phyloP scores from a whole-genome alignment of 2,888 invertebrate species.

The Unio delphinus region DNA sequence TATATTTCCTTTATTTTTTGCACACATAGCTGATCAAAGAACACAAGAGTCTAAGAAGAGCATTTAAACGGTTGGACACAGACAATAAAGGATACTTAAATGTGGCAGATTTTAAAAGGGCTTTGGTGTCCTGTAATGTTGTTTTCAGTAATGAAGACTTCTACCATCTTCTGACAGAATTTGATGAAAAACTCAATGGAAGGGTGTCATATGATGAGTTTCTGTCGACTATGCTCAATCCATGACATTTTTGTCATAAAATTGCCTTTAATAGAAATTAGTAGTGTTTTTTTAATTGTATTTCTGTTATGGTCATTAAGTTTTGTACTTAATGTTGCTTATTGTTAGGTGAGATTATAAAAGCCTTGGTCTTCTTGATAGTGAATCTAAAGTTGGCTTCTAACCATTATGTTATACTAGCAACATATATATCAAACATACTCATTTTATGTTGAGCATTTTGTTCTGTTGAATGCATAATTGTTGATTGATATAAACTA shows the following conservation, averaged over 20 bases:
- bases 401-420: no score
- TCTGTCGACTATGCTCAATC: conserved; percentile 32
- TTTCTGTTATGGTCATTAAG: no score
- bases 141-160: conserved; percentile 54
- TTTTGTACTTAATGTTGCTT: no score
- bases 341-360: no score
- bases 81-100: conserved; percentile 47
- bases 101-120: conserved; percentile 47
- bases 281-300: no score
- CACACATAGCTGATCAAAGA: conserved; percentile 49
- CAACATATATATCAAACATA: no score
- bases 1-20: conserved; percentile 11
- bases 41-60: conserved; percentile 52
- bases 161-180: conserved; percentile 58
- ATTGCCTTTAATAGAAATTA: no score
- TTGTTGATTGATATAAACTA: no score
- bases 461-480: no score
- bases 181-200: conserved; percentile 58
- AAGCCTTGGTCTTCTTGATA: no score
- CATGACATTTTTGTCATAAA: conserved; percentile 1
- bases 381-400: no score
- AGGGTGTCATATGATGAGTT: conserved; percentile 58
- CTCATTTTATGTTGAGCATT: no score
- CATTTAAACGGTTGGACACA: conserved; percentile 53
- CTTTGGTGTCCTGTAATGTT: conserved; percentile 44